Conservation (phyloP, 1,140 invertebrate species). For the Nephila pilipes region DNA sequence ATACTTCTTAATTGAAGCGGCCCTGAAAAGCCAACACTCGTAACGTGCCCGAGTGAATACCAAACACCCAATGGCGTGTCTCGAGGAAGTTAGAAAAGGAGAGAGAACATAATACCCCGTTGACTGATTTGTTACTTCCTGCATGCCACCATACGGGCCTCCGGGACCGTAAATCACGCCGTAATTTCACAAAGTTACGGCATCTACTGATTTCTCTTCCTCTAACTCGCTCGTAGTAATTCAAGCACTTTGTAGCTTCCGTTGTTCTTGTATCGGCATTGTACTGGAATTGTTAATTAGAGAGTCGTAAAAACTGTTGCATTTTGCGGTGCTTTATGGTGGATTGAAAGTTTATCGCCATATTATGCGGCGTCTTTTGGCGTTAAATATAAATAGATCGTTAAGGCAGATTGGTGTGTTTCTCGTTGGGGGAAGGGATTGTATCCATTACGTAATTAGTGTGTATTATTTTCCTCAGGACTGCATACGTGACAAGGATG, state of each 20-base stretch:
- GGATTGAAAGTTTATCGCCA: neutral
- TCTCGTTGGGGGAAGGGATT: too few species aligned
- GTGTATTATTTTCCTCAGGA: too few species aligned
- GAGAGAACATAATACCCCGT: neutral
- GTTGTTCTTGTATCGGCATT: neutral
- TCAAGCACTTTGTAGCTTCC: neutral
- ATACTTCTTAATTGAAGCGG: neutral
- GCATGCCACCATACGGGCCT: neutral
- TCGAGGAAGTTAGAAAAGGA: neutral
- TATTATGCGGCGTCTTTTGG: neutral
- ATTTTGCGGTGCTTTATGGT: neutral
- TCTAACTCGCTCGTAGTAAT: neutral
- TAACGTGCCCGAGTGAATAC: neutral
- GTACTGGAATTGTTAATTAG: neutral
- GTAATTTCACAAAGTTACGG: neutral
- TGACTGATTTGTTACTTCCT: slow-evolving; percentile 18
- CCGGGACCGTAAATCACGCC: neutral
- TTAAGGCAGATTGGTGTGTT: neutral
- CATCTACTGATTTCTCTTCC: neutral
- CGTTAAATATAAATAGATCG: neutral
- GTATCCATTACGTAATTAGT: too few species aligned
- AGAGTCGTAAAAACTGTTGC: neutral
- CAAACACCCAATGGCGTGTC: neutral
- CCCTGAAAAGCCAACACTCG: neutral
- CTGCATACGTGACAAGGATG: too few species aligned